Evolutionary conservation across 2,113 vertebrate species (phyloP).

Genomic region (Nerophis ophidion): DNA sequence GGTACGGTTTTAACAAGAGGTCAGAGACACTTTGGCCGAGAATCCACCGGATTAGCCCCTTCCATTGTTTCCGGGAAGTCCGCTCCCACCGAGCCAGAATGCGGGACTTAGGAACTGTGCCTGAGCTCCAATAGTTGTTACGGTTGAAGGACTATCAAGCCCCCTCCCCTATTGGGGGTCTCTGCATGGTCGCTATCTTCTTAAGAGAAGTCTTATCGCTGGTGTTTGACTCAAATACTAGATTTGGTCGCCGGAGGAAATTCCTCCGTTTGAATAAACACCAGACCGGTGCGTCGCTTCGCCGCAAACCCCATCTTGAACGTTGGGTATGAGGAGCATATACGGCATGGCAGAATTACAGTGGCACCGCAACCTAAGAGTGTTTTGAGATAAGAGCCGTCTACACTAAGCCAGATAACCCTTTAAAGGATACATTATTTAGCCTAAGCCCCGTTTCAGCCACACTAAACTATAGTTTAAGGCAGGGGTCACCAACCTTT

Average conservation of each 20-base stretch:
- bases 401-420: too few species aligned
- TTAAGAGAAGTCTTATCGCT: constrained; percentile 62
- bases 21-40: constrained; percentile 61
- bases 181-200: constrained; percentile 70
- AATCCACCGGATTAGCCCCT: constrained; percentile 65
- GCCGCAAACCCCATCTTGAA: constrained; percentile 77
- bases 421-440: too few species aligned
- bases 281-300: constrained; percentile 69
- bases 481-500: too few species aligned
- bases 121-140: constrained; percentile 55
- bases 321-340: constrained; percentile 45
- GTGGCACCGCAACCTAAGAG: too few species aligned
- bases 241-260: constrained; percentile 62
- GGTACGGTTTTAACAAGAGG: constrained; percentile 64
- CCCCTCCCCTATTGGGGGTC: constrained; percentile 62
- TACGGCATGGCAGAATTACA: too few species aligned
- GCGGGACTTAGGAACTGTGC: constrained; percentile 50
- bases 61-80: constrained; percentile 69
- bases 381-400: too few species aligned
- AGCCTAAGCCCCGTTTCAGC: too few species aligned
- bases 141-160: constrained; percentile 44
- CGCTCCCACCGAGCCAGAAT: constrained; percentile 55
- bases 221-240: constrained; percentile 62
- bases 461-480: too few species aligned
- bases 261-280: constrained; percentile 61